phyloP scores from a whole-genome alignment of 64 coral and sea anemone species.

The Exaiptasia diaphana region DNA sequence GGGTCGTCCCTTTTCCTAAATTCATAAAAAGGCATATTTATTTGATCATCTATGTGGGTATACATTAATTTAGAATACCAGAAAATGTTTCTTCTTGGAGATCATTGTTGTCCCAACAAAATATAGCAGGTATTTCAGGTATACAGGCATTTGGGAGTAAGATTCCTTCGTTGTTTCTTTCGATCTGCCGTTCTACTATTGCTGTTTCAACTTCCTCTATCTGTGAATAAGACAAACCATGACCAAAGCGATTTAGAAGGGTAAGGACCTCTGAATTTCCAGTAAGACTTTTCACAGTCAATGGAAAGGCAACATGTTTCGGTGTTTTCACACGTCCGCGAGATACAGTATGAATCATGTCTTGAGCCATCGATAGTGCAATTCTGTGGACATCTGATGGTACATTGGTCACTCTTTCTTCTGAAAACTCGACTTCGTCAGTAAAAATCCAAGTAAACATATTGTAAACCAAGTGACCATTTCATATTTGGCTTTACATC shows the following conservation, averaged over 20 bases:
- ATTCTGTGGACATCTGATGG: constrained; percentile 23
- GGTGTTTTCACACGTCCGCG: constrained; percentile 30
- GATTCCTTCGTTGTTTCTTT: constrained; percentile 29
- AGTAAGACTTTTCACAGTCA: constrained; percentile 57
- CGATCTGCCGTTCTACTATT: constrained; percentile 45
- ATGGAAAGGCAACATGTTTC: constrained; percentile 30
- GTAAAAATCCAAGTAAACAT: constrained; percentile 53
- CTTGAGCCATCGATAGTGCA: constrained; percentile 16
- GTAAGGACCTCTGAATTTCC: constrained; percentile 41
- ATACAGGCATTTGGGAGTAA: constrained; percentile 24
- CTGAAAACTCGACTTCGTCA: neutral
- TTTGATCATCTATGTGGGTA: neutral
- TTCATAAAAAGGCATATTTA: neutral
- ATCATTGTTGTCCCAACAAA: constrained; percentile 64
- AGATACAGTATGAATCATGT: constrained; percentile 38
- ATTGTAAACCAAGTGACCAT: constrained; percentile 62
- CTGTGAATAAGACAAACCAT: constrained; percentile 51
- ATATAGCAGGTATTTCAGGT: constrained; percentile 21
- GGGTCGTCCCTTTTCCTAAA: constrained; percentile 31
- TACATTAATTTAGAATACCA: constrained; percentile 12
- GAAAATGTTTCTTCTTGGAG: constrained; percentile 54
- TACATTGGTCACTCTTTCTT: constrained; percentile 21
- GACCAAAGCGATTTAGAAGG: constrained; percentile 53
- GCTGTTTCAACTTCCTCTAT: constrained; percentile 59
- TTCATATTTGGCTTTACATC: constrained; percentile 30